A percentile compares a stretch with the other conserved stretches of the same genome.
phyloP scores from a whole-genome alignment of 1,140 invertebrate genomes.

The Drosophila lacteicornis region DNA sequence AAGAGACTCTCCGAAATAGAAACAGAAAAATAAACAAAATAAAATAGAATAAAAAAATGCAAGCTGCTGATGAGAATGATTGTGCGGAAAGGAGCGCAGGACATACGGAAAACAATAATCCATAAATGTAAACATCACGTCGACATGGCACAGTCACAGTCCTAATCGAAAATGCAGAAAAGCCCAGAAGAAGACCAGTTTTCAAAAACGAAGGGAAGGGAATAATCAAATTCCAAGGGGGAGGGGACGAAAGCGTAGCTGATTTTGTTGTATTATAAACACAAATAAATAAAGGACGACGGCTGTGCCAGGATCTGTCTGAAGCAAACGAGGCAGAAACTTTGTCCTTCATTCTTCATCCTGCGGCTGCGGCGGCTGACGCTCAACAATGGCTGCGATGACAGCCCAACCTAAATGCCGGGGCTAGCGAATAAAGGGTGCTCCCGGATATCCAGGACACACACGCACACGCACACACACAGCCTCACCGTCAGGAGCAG shows the following conservation, averaged over 20 bases:
- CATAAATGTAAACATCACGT: slow-evolving; percentile 83
- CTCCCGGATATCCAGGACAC: slow-evolving; percentile 40
- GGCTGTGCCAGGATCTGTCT: slow-evolving; percentile 64
- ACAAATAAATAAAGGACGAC: slow-evolving; percentile 80
- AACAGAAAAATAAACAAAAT: slow-evolving; percentile 22
- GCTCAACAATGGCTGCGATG: slow-evolving; percentile 81
- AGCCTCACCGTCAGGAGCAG: slow-evolving; percentile 8
- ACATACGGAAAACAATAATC: slow-evolving; percentile 79
- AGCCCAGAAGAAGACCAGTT: slow-evolving; percentile 59
- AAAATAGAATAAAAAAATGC: slow-evolving; percentile 13
- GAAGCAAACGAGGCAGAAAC: slow-evolving; percentile 71
- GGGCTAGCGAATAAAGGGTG: slow-evolving; percentile 61
- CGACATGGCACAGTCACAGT: slow-evolving; percentile 62
- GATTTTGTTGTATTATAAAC: slow-evolving; percentile 84
- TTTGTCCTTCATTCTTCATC: slow-evolving; percentile 55
- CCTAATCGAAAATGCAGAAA: slow-evolving; percentile 37
- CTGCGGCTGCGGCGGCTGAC: slow-evolving; percentile 67
- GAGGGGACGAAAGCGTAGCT: slow-evolving; percentile 77
- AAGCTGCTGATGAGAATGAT: slow-evolving; percentile 70
- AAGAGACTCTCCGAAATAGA: neutral
- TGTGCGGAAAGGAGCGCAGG: slow-evolving; percentile 68
- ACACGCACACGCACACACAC: slow-evolving; percentile 18
- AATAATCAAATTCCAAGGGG: slow-evolving; percentile 20
- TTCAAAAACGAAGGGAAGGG: slow-evolving; percentile 26
- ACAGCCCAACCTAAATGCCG: slow-evolving; percentile 68